These are phyloP conservation scores for Cephus nigrinus DNA, from an alignment of 2,888 invertebrate species.

Conservation along the genomic window DNA sequence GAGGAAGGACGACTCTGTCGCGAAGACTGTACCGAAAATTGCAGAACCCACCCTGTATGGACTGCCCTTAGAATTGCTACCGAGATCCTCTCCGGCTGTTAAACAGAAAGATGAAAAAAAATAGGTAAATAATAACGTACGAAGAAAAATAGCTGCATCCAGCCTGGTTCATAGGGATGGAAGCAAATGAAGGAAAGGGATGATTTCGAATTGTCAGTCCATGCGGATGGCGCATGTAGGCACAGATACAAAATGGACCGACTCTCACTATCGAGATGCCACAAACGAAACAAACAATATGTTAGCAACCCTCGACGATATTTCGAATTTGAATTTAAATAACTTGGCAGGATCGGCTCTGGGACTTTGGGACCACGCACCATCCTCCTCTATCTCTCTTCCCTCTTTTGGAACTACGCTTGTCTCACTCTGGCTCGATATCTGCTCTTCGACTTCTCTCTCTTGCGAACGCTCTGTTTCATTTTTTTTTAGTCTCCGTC, in stretches of 20 bases:
- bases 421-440: not conserved
- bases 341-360: conserved; percentile 67
- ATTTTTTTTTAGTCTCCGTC: conserved; percentile 17
- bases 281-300: conserved; percentile 66
- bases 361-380: conserved; percentile 65
- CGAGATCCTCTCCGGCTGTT: not conserved
- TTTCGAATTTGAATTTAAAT: conserved; percentile 68
- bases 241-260: not conserved
- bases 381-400: conserved; percentile 40
- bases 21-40: conserved; percentile 7
- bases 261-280: conserved; percentile 26
- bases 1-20: not conserved
- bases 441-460: conserved; percentile 50
- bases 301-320: conserved; percentile 67
- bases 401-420: not conserved
- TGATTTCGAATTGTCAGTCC: not conserved
- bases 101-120: not conserved
- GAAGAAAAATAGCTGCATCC: not conserved
- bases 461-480: conserved; percentile 26
- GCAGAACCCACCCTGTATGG: not conserved
- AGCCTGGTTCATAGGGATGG: not conserved
- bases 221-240: not conserved
- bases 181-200: not conserved
- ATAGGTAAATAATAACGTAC: not conserved
- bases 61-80: not conserved